Percentiles rank a stretch among this genome's conserved stretches.
phyloP scores from a whole-genome alignment of 2,888 invertebrate species.

The Bombylius major region DNA sequence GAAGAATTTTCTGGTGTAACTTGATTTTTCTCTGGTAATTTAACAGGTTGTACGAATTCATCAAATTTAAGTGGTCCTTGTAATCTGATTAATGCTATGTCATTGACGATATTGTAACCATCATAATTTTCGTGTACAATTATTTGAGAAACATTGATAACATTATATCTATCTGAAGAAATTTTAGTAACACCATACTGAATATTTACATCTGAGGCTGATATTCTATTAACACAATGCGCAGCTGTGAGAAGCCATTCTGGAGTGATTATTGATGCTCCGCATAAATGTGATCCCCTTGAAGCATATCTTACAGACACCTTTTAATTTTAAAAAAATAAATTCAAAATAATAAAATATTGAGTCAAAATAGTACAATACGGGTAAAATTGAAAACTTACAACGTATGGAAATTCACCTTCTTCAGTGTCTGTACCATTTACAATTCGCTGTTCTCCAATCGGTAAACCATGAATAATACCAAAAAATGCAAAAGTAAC shows the following conservation, averaged over 20 bases:
- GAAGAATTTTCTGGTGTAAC: conserved; percentile 15
- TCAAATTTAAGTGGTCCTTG: conserved; percentile 15
- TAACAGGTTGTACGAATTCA: conserved; percentile 21
- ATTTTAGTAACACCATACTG: conserved; percentile 24
- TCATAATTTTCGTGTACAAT: conserved; percentile 25
- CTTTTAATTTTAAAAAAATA: conserved; percentile 14
- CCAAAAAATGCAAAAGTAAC: too few relatives aligned
- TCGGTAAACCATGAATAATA: not conserved
- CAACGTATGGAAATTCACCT: conserved; percentile 26
- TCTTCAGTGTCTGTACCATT: conserved; percentile 26
- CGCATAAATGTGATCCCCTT: conserved; percentile 26
- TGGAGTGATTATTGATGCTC: conserved; percentile 22
- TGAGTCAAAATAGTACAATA: not conserved
- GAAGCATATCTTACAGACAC: conserved; percentile 6
- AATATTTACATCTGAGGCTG: conserved; percentile 14
- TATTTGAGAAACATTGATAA: conserved; percentile 21
- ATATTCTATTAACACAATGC: conserved; percentile 19
- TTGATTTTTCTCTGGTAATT: conserved; percentile 21
- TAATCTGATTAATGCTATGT: conserved; percentile 28
- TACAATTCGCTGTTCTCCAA: conserved; percentile 22
- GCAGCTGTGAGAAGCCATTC: conserved; percentile 26
- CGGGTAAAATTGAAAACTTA: conserved; percentile 9
- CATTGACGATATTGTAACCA: conserved; percentile 22
- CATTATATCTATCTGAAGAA: conserved; percentile 18
- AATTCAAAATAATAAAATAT: not conserved